Conservation (phyloP, 1,140 invertebrate species). For the Drosophila melanica region DNA sequence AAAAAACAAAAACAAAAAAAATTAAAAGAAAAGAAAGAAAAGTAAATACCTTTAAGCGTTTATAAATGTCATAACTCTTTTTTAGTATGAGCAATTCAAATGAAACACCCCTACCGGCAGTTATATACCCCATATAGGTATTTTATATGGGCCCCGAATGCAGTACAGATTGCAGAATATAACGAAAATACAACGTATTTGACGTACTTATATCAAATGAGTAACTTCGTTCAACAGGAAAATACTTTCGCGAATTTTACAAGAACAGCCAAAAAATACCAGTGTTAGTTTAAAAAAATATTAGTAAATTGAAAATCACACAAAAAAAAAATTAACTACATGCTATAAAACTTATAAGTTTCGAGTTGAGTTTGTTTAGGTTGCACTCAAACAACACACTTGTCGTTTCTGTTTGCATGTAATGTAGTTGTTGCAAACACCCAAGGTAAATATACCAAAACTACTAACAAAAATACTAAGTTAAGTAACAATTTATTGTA, state of each 20-base stretch:
- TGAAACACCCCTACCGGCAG: slow-evolving; percentile 79
- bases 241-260: slow-evolving; percentile 59
- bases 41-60: slow-evolving; percentile 44
- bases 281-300: slow-evolving; percentile 5
- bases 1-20: slow-evolving; percentile 17
- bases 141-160: slow-evolving; percentile 33
- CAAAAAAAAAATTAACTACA: slow-evolving; percentile 26
- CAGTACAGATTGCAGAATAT: slow-evolving; percentile 17
- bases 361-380: slow-evolving; percentile 52
- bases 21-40: slow-evolving; percentile 15
- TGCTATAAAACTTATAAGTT: slow-evolving; percentile 3
- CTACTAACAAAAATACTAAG: slow-evolving; percentile 15
- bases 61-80: slow-evolving; percentile 45
- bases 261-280: slow-evolving; percentile 61
- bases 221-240: slow-evolving; percentile 33
- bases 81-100: slow-evolving; percentile 58
- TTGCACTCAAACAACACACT: slow-evolving; percentile 40
- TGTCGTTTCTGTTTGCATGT: slow-evolving; percentile 56
- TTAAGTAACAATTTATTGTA: slow-evolving; percentile 10
- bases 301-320: neutral
- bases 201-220: slow-evolving; percentile 51
- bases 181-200: slow-evolving; percentile 38
- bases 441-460: slow-evolving; percentile 24
- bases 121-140: slow-evolving; percentile 51
- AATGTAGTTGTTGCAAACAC: slow-evolving; percentile 67